Evolutionary conservation across 92 coral and sea anemone species (phyloP).

Genomic region (Porites rus): DNA sequence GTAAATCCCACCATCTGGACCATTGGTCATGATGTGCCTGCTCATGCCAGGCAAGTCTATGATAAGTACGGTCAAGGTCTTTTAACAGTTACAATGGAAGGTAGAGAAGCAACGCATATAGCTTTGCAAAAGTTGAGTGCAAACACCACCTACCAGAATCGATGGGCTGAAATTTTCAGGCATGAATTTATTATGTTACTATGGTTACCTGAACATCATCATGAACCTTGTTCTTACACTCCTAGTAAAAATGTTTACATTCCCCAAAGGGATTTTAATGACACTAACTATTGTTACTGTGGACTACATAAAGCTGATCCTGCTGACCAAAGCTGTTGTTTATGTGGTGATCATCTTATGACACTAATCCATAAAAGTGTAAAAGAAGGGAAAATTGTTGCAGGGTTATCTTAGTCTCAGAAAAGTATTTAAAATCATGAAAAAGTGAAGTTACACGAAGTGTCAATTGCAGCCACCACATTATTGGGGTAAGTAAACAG

Average conservation of each 20-base stretch:
- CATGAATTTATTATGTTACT: slow-evolving; percentile 43
- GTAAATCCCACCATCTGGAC: too few species aligned
- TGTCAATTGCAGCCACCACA: slow-evolving; percentile 7
- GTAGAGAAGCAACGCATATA: slow-evolving; percentile 68
- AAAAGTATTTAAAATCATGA: neutral
- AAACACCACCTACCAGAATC: too few species aligned
- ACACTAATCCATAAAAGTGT: slow-evolving; percentile 47
- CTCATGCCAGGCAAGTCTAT: too few species aligned
- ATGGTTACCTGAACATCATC: slow-evolving; percentile 54
- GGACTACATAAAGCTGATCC: slow-evolving; percentile 52
- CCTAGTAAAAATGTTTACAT: slow-evolving; percentile 64
- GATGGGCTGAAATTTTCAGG: slow-evolving; percentile 9
- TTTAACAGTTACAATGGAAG: too few species aligned
- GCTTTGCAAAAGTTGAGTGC: slow-evolving; percentile 50
- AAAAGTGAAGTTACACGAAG: neutral
- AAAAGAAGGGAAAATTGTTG: slow-evolving; percentile 15
- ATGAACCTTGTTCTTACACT: slow-evolving; percentile 26
- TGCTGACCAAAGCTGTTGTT: slow-evolving; percentile 34
- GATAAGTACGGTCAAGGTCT: too few species aligned
- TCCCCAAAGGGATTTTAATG: slow-evolving; percentile 44
- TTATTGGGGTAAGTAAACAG: slow-evolving; percentile 8
- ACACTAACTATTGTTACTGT: slow-evolving; percentile 57
- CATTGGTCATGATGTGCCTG: too few species aligned
- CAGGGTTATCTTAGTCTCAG: neutral
- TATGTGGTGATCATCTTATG: slow-evolving; percentile 48